These are phyloP conservation scores for Megaleporinus macrocephalus DNA, from an alignment of 2,113 vertebrate species.

Conservation along the genomic window DNA sequence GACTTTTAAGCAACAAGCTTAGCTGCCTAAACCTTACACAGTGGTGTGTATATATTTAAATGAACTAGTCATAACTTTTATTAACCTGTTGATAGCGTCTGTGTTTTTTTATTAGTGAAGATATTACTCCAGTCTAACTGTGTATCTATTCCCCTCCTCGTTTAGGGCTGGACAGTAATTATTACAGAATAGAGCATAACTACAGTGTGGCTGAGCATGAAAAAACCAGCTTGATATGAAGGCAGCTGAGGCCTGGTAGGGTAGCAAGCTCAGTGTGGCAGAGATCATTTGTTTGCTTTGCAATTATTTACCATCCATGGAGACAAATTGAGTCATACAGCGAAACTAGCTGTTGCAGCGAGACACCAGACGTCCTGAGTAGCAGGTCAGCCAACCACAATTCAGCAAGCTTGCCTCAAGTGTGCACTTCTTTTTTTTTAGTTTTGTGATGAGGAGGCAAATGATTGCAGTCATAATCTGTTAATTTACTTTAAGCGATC, in stretches of 20 bases:
- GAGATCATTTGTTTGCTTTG: constrained; percentile 93
- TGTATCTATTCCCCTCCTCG: neutral
- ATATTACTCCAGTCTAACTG: neutral
- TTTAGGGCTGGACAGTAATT: constrained; percentile 36
- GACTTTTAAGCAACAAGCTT: too few relatives aligned
- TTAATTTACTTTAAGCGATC: too few relatives aligned
- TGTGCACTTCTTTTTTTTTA: constrained; percentile 47
- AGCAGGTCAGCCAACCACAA: constrained; percentile 69
- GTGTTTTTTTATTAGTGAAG: neutral
- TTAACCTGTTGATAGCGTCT: neutral
- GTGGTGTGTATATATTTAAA: too few relatives aligned
- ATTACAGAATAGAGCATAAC: constrained; percentile 58
- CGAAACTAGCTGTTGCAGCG: constrained; percentile 73
- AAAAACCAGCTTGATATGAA: constrained; percentile 58
- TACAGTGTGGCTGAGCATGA: constrained; percentile 42
- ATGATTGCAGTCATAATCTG: too few relatives aligned
- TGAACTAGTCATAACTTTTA: neutral
- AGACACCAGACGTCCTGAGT: constrained; percentile 69
- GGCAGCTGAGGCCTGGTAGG: constrained; percentile 65
- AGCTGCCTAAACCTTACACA: too few relatives aligned
- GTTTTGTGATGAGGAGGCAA: neutral
- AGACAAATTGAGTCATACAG: constrained; percentile 89
- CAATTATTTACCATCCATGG: constrained; percentile 92
- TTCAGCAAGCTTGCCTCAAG: neutral
- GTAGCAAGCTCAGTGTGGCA: constrained; percentile 84